These are phyloP conservation scores for Suillia variegata DNA, from an alignment of 2,888 invertebrate species.

Conservation along the genomic window DNA sequence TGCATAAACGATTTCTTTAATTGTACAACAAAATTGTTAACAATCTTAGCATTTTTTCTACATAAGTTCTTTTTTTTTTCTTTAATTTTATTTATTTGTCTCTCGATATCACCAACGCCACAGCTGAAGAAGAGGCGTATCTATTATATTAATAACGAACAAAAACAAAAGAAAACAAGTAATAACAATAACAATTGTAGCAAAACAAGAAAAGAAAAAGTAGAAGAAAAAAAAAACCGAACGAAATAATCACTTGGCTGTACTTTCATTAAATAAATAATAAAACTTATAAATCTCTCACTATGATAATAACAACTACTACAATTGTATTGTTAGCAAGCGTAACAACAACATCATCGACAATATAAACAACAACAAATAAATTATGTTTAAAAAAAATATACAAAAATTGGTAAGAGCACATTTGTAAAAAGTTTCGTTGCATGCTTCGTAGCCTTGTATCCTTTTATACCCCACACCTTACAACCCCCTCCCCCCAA, in stretches of 20 bases:
- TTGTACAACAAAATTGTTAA: too few species aligned
- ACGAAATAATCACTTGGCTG: slow-evolving; percentile 46
- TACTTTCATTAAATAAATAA: slow-evolving; percentile 35
- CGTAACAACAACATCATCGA: slow-evolving; percentile 26
- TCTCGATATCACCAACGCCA: slow-evolving; percentile 35
- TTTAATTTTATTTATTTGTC: slow-evolving; percentile 42
- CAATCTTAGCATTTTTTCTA: too few species aligned
- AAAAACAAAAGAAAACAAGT: too few species aligned
- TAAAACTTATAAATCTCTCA: slow-evolving; percentile 12
- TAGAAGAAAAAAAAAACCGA: slow-evolving; percentile 11
- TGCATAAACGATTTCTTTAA: too few species aligned
- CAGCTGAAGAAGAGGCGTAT: slow-evolving; percentile 53
- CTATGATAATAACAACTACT: slow-evolving; percentile 12
- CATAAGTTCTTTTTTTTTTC: slow-evolving; percentile 29
- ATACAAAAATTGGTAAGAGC: slow-evolving; percentile 46
- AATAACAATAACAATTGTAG: slow-evolving; percentile 11
- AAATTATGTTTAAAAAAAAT: slow-evolving; percentile 50
- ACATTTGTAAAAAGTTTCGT: slow-evolving; percentile 10
- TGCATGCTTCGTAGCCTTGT: slow-evolving; percentile 40
- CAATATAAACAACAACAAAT: slow-evolving; percentile 36
- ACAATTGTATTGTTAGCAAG: slow-evolving; percentile 16
- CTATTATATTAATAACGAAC: too few species aligned
- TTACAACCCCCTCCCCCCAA: too few species aligned
- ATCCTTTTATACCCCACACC: background rate
- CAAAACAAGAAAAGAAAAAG: slow-evolving; percentile 14